A percentile compares a stretch with the other conserved stretches of the same genome.
Conservation (phyloP, 2,888 invertebrate genomes). For the Zeuzera pyrina region DNA sequence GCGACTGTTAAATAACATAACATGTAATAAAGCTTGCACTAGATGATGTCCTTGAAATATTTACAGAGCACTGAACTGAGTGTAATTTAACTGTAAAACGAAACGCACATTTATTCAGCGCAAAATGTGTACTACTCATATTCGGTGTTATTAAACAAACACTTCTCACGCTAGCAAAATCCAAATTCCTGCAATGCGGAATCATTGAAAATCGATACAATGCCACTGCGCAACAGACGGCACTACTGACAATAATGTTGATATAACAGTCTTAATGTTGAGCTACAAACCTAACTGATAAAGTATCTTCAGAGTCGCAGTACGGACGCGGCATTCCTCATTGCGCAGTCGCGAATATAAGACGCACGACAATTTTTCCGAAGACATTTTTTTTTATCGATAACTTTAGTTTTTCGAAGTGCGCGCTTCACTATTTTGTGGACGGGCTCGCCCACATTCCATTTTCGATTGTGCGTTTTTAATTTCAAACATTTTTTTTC, state of each 20-base stretch:
- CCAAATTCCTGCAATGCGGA: too few relatives aligned
- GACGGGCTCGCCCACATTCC: not conserved
- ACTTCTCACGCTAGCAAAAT: too few relatives aligned
- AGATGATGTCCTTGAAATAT: too few relatives aligned
- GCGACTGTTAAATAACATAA: too few relatives aligned
- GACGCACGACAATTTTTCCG: constrained; percentile 2
- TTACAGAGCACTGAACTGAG: too few relatives aligned
- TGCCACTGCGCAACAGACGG: too few relatives aligned
- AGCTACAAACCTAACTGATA: constrained; percentile 24
- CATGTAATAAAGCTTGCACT: too few relatives aligned
- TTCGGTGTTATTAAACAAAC: too few relatives aligned
- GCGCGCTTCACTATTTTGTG: not conserved
- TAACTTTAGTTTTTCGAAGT: not conserved
- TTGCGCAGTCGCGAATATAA: constrained; percentile 6
- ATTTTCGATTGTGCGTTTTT: constrained; percentile 3
- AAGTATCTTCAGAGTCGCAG: constrained; percentile 18
- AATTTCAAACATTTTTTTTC: constrained; percentile 2
- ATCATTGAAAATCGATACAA: too few relatives aligned
- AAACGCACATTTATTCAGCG: too few relatives aligned
- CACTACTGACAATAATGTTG: constrained; percentile 21
- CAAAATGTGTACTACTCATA: too few relatives aligned
- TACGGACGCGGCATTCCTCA: constrained; percentile 23
- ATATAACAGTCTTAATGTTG: constrained; percentile 26
- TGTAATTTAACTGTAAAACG: too few relatives aligned
- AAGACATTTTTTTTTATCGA: constrained; percentile 1